Evolutionary conservation across 2,113 vertebrate genomes (phyloP).

Genomic region (Lepisosteus osseus): DNA sequence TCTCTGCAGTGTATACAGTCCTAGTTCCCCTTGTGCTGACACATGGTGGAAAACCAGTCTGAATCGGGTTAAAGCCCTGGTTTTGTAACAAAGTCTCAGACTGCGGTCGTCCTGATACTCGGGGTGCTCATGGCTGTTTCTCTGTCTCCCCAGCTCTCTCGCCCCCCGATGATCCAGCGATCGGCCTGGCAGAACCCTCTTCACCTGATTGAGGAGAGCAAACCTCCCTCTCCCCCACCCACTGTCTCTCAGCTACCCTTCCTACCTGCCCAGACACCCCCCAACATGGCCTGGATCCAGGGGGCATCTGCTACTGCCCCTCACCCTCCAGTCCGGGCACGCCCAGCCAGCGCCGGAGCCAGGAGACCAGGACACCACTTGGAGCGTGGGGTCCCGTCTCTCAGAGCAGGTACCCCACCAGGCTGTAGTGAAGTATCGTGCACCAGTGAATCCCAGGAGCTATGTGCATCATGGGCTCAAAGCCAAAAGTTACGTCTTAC

Average conservation of each 20-base stretch:
- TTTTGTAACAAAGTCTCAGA: no score
- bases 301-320: not conserved
- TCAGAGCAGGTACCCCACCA: slow-evolving; percentile 10
- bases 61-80: no score
- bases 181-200: slow-evolving; percentile 30
- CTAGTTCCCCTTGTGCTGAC: no score
- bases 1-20: not conserved
- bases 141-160: slow-evolving; percentile 34
- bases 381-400: not conserved
- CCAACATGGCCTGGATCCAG: not conserved
- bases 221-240: accelerated
- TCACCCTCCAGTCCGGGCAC: slow-evolving; percentile 29
- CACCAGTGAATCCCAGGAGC: no score
- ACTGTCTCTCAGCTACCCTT: slow-evolving; percentile 32
- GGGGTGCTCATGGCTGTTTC: not conserved
- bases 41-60: no score
- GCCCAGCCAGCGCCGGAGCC: slow-evolving; percentile 29
- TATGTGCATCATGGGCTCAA: no score
- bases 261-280: slow-evolving; percentile 20
- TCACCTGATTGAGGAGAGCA: slow-evolving; percentile 31
- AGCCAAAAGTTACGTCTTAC: no score
- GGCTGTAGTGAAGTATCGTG: no score
- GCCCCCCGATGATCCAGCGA: slow-evolving; percentile 17
- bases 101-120: no score
- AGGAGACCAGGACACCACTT: not conserved